Percentiles rank a stretch among this genome's conserved stretches.
These are phyloP conservation scores for Pachypsylla venusta DNA, from an alignment of 1,140 invertebrate genomes.

Conservation along the genomic window DNA sequence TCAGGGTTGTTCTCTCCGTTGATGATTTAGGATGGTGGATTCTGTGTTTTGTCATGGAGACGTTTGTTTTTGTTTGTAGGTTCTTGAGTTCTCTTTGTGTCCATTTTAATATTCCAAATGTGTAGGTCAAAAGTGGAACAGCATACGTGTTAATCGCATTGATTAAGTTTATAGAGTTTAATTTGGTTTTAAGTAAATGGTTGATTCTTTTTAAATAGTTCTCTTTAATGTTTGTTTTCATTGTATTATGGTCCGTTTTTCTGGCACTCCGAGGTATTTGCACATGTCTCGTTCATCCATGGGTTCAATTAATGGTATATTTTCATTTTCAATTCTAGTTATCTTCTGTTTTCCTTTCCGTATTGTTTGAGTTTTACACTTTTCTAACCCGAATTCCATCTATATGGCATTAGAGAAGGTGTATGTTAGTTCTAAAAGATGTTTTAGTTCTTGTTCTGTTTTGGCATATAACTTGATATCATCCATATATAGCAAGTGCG, in stretches of 20 bases:
- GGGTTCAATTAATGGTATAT: background rate
- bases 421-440: background rate
- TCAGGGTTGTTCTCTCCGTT: background rate
- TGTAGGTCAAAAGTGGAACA: background rate
- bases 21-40: background rate
- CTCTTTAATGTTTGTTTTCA: background rate
- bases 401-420: background rate
- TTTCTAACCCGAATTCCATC: background rate
- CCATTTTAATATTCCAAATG: slow-evolving; percentile 5
- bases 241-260: background rate
- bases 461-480: slow-evolving; percentile 1
- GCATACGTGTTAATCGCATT: background rate
- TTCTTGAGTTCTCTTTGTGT: background rate
- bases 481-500: background rate
- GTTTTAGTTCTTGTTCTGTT: background rate
- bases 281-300: background rate
- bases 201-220: background rate
- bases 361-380: background rate
- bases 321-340: background rate
- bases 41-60: background rate
- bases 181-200: background rate
- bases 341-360: background rate
- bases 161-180: background rate
- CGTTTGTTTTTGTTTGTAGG: background rate
- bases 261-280: background rate